phyloP scores from a whole-genome alignment of 35 echinoderm and acorn worm genomes.

The Acanthaster planci region DNA sequence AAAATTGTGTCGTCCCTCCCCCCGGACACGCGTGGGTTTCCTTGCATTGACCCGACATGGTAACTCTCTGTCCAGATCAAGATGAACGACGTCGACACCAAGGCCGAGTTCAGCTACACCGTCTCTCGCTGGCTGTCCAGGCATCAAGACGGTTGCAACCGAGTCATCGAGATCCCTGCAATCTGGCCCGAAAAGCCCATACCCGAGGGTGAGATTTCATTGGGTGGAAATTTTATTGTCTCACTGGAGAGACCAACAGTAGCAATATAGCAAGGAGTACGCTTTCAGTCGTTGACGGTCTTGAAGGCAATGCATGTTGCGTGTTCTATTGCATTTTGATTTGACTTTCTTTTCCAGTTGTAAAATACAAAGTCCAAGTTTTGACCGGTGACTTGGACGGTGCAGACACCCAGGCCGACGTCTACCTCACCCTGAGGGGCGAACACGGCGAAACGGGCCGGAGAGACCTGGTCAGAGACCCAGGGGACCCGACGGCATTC shows the following conservation, averaged over 20 bases:
- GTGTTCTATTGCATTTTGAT: neutral
- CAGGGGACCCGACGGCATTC: constrained; percentile 44
- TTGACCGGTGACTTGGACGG: constrained; percentile 53
- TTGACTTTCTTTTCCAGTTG: constrained; percentile 29
- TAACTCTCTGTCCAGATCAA: constrained; percentile 54
- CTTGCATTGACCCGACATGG: too few species aligned
- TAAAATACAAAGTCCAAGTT: constrained; percentile 59
- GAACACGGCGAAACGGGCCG: constrained; percentile 69
- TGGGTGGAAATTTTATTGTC: too few species aligned
- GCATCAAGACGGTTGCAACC: constrained; percentile 6
- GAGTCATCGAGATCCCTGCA: constrained; percentile 44
- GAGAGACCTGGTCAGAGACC: constrained; percentile 37
- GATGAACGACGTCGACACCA: constrained; percentile 80
- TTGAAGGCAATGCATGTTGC: neutral
- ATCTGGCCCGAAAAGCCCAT: constrained; percentile 56
- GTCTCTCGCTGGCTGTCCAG: constrained; percentile 43
- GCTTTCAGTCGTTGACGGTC: neutral
- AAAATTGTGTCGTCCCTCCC: too few species aligned
- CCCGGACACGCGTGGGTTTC: too few species aligned
- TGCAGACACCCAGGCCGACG: constrained; percentile 42
- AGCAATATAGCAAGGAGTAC: too few species aligned
- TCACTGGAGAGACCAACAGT: too few species aligned
- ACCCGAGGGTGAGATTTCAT: neutral
- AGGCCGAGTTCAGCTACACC: constrained; percentile 66
- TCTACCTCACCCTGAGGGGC: constrained; percentile 57